A percentile compares a stretch with the other conserved stretches of the same genome.
These are phyloP conservation scores for Melolontha melolontha DNA, from an alignment of 2,888 invertebrate species.

Conservation along the genomic window DNA sequence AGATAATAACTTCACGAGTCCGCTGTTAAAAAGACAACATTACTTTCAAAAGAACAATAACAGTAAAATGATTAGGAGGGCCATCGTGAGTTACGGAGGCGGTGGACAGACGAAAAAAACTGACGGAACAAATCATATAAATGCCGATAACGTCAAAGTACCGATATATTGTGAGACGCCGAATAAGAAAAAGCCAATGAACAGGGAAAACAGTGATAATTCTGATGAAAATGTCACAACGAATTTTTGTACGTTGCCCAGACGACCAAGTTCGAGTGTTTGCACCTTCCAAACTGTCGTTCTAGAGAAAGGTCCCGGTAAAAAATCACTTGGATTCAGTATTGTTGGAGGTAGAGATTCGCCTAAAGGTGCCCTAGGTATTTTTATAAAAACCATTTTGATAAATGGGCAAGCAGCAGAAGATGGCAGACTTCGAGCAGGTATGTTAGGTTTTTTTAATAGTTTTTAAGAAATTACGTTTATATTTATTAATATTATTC, in stretches of 20 bases:
- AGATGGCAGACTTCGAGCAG: conserved; percentile 84
- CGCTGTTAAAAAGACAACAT: conserved; percentile 64
- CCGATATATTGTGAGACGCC: conserved; percentile 41
- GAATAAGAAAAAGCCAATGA: conserved; percentile 36
- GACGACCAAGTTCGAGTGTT: conserved; percentile 76
- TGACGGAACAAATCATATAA: conserved; percentile 1
- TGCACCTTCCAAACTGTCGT: conserved; percentile 80
- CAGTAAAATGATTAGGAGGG: conserved; percentile 70
- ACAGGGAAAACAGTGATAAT: conserved; percentile 51
- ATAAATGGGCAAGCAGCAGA: conserved; percentile 86
- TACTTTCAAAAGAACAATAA: conserved; percentile 75
- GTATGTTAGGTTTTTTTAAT: conserved; percentile 62
- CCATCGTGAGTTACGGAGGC: conserved; percentile 70
- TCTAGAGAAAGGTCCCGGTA: conserved; percentile 84
- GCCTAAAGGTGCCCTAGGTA: conserved; percentile 85
- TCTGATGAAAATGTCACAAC: conserved; percentile 64
- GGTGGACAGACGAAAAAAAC: conserved; percentile 55
- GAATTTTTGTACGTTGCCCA: conserved; percentile 80
- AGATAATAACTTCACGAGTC: conserved; percentile 51
- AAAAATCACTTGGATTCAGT: conserved; percentile 89
- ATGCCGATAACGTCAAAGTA: conserved; percentile 40
- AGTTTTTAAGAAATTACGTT: no score
- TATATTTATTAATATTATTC: no score
- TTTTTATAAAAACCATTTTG: conserved; percentile 88
- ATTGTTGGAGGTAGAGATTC: conserved; percentile 90